phyloP scores from a whole-genome alignment of 53 echinoderm and acorn worm genomes.

The Holothuria scabra region DNA sequence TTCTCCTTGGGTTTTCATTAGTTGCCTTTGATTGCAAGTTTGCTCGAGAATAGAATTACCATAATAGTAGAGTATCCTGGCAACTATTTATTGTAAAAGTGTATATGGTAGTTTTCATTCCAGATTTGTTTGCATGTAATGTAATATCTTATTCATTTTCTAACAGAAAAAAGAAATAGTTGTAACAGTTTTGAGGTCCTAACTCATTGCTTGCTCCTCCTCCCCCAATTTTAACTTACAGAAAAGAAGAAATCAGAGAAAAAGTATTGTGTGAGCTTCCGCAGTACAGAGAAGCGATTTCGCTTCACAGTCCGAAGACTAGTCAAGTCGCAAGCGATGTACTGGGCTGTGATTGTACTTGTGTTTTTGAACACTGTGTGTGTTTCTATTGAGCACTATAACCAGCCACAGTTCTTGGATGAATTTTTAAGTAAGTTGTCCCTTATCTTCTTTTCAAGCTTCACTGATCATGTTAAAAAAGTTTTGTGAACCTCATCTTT shows the following conservation, averaged over 20 bases:
- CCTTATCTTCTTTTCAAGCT: background rate
- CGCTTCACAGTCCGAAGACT: constrained; percentile 87
- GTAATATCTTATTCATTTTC: too few species aligned
- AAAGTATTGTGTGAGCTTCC: constrained; percentile 76
- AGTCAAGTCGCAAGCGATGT: constrained; percentile 96
- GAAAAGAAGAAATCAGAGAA: constrained; percentile 91
- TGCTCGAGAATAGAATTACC: too few species aligned
- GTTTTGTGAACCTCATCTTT: too few species aligned
- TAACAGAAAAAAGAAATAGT: too few species aligned
- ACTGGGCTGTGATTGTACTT: constrained; percentile 97
- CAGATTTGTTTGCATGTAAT: too few species aligned
- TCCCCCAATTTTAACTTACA: background rate
- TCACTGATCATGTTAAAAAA: too few species aligned
- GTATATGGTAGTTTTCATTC: too few species aligned
- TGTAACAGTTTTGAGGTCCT: too few species aligned
- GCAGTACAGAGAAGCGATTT: constrained; percentile 88
- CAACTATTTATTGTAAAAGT: too few species aligned
- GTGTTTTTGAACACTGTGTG: constrained; percentile 98
- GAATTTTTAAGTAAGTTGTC: constrained; percentile 84
- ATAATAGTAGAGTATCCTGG: too few species aligned
- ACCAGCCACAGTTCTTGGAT: constrained; percentile 80
- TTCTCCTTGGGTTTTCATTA: too few species aligned
- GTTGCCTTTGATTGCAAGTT: too few species aligned
- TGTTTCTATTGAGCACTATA: constrained; percentile 94
- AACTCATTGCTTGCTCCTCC: background rate